Evolutionary conservation across 2,888 invertebrate genomes (phyloP).

Genomic region (Scaptomyza flava): DNA sequence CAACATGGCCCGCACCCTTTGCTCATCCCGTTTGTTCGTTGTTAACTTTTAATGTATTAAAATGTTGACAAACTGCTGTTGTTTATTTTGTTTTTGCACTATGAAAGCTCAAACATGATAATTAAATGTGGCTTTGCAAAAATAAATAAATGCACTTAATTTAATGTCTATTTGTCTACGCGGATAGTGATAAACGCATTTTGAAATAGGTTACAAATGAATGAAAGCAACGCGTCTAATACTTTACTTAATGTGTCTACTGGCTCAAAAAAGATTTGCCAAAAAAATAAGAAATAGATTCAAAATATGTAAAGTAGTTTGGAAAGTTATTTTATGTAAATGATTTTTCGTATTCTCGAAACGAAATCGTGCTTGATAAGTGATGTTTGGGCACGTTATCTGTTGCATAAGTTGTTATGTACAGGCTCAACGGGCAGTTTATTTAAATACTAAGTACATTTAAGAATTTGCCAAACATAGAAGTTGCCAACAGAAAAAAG

Average conservation of each 20-base stretch:
- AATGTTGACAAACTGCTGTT: conserved; percentile 42
- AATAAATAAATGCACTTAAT: conserved; percentile 19
- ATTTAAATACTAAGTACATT: conserved; percentile 7
- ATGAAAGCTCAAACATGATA: conserved; percentile 48
- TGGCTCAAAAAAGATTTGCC: too few species aligned
- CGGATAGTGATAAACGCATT: neutral
- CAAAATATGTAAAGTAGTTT: too few species aligned
- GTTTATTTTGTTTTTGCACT: conserved; percentile 20
- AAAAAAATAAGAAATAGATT: too few species aligned
- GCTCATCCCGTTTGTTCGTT: conserved; percentile 31
- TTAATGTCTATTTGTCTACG: conserved; percentile 24
- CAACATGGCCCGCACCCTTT: neutral
- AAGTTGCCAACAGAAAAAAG: conserved; percentile 4
- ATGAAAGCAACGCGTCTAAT: too few species aligned
- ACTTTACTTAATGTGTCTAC: too few species aligned
- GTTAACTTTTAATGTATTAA: conserved; percentile 68
- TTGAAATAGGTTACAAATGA: too few species aligned
- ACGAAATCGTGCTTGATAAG: too few species aligned
- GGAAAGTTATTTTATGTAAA: too few species aligned
- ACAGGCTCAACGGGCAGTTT: conserved; percentile 6
- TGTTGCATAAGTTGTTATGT: conserved; percentile 11
- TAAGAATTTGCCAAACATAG: neutral
- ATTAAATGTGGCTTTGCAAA: conserved; percentile 29
- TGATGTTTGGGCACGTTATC: too few species aligned
- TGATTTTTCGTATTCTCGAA: too few species aligned